Evolutionary conservation across 2,888 invertebrate species (phyloP), one percentile per base, ranked within the genome.

Genomic region (Penaeus monodon): DNA sequence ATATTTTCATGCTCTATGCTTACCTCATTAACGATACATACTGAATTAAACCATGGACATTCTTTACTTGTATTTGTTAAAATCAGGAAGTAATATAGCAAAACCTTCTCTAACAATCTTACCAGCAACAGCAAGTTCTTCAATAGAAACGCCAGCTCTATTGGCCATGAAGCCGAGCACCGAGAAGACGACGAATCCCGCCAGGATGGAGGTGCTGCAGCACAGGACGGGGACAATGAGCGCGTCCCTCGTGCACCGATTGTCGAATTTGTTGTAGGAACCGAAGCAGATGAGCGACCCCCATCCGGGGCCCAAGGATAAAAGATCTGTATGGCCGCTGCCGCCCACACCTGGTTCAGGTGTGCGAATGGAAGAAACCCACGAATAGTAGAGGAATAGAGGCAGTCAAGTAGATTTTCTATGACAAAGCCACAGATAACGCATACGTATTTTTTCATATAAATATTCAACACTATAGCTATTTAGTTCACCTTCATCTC

Each of bases 311-410:
- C 97, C 97, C 27, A 98, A 94, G 0, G 97, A 92, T 96, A 98
- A 93, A 98, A 97, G 90, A 98, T 95, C 93, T 98, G 97, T n/a
- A 97, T 95, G 0, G 97, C 97, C 0, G 98, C 98, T 92, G 97
- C 97, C 0, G 96, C 95, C 98, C 98, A 98, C 12, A 97, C 96
- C 96, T 96, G 91, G 73, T 27, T 12, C 33, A 74, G 22, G 22
- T 22, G 6, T 33, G 29, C 29, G 29, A 22, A 10, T 10, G 8
- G 70, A 70, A 33, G 33, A n/a, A 27, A 27, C 33, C 20, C n/a
- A 70, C n/a, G 76, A 49, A 33, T 76, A 24, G 38, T 3, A 24
- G 20, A 38, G 20, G 33, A 63, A 78, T 17, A 29, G 57, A 49
- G 6, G 57, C 3, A n/a, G 44, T 77, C 20, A 44, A 77, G 20